A percentile compares a stretch with the other conserved stretches of the same genome.
These are phyloP conservation scores for Scaptomyza caliginosa DNA, from an alignment of 2,888 invertebrate genomes.

Conservation along the genomic window DNA sequence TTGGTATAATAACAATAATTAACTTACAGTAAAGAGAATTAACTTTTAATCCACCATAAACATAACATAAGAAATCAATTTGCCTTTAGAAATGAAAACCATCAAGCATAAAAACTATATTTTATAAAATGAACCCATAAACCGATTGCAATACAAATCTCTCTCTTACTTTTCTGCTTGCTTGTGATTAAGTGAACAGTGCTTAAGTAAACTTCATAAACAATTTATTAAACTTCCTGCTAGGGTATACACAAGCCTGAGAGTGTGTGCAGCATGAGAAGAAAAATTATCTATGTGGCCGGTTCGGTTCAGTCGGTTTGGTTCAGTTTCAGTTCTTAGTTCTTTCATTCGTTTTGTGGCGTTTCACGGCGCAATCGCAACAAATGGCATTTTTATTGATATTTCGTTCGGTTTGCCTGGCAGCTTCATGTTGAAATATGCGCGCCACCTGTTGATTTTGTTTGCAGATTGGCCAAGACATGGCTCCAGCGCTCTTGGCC, in stretches of 20 bases:
- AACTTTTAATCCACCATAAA: background rate
- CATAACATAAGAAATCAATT: background rate
- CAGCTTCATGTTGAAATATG: conserved; percentile 76
- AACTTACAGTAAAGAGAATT: background rate
- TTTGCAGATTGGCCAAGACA: conserved; percentile 51
- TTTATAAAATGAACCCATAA: background rate
- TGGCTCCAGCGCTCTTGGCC: background rate
- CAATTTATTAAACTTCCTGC: conserved; percentile 19
- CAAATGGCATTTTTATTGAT: conserved; percentile 80
- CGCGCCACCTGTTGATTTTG: conserved; percentile 76
- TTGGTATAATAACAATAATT: background rate
- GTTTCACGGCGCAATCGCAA: conserved; percentile 69
- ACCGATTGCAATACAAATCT: background rate
- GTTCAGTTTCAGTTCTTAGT: conserved; percentile 19
- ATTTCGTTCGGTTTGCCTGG: conserved; percentile 70
- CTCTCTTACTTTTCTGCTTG: background rate
- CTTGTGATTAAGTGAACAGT: background rate
- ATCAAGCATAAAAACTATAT: background rate
- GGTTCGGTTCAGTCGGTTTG: background rate
- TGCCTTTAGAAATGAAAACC: background rate
- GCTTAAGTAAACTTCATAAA: conserved; percentile 8
- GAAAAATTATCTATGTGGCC: conserved; percentile 50
- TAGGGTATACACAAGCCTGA: conserved; percentile 10
- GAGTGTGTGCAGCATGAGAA: conserved; percentile 15
- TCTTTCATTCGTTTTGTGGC: conserved; percentile 54